These are phyloP conservation scores for Aproaerema taeniolella DNA, from an alignment of 2,888 invertebrate genomes.

Conservation along the genomic window DNA sequence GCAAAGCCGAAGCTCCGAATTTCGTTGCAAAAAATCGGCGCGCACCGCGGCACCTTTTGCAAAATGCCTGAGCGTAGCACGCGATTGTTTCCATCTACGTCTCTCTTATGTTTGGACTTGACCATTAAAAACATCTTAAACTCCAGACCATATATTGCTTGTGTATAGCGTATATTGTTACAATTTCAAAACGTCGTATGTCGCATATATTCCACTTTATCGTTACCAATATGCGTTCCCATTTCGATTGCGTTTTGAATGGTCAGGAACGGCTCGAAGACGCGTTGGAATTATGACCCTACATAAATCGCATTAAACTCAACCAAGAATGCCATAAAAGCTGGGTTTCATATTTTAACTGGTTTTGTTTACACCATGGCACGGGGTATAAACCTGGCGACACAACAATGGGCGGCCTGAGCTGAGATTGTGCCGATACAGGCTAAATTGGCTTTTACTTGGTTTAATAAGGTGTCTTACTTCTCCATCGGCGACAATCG, in stretches of 20 bases:
- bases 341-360: conserved; percentile 49
- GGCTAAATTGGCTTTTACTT: conserved; percentile 56
- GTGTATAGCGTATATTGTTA: no score
- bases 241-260: conserved; percentile 1
- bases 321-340: conserved; percentile 54
- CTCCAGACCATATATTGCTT: no score
- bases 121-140: no score
- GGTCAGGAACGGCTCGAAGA: conserved; percentile 13
- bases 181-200: no score
- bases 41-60: conserved; percentile 38
- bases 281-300: conserved; percentile 29
- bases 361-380: conserved; percentile 51
- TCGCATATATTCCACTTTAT: no score
- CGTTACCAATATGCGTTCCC: no score
- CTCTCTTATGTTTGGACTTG: no score
- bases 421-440: conserved; percentile 58
- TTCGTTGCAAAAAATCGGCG: conserved; percentile 22
- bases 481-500: conserved; percentile 39
- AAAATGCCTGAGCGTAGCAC: conserved; percentile 54
- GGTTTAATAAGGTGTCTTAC: conserved; percentile 45
- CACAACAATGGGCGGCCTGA: conserved; percentile 58
- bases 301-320: conserved; percentile 32
- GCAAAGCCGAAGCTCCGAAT: conserved; percentile 44
- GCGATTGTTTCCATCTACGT: conserved; percentile 37
- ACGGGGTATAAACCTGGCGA: conserved; percentile 47